Evolutionary conservation across 2,797 vertebrate species (phyloP), one percentile per base, ranked within the genome.

Genomic region (Falco berigora): DNA sequence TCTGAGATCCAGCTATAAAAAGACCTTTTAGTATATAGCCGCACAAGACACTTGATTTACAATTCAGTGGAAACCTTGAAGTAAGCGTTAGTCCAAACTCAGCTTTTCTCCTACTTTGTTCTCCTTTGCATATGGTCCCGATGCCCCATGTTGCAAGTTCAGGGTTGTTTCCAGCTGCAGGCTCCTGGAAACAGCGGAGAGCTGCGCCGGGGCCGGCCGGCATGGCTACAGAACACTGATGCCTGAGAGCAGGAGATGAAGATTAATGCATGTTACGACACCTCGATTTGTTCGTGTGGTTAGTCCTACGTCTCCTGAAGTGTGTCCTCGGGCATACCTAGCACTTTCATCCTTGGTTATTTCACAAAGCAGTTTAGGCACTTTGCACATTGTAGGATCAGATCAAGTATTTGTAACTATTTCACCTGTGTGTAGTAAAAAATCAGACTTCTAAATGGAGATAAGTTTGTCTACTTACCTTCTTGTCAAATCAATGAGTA

Each of bases 241-340:
- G 63, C 63, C 71, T 50, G 28, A 4, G 14, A 74, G 56, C 56
- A 55, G 38, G 77, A 71, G 49, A 55, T 89, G 46, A 79, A 78
- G n/a, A 58, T 87, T 46, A 76, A 89, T 66, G 55, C 5, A 0
- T 50, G 30, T 87, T 79, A 67, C 84, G 52, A 5, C 88, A 90
- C 42, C 72, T 68, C 23, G 2, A 17, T 89, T 87, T 74, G 67
- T 49, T 84, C 46, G 4, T 40, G 59, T 13, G 16, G 55, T 74
- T 50, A 52, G 21, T 59, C 24, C 44, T 34, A 6, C 4, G 0
- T 52, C 75, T 69, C 32, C 68, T n/a, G 44, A 71, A 19, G 58
- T 28, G 46, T 81, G 77, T 81, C 36, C 63, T 69, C 2, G 0
- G 19, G 44, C 3, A 0, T 19, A 21, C 6, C 6, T 11, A 42